phyloP scores from a whole-genome alignment of 2,888 invertebrate genomes.

The Globia sparganii region DNA sequence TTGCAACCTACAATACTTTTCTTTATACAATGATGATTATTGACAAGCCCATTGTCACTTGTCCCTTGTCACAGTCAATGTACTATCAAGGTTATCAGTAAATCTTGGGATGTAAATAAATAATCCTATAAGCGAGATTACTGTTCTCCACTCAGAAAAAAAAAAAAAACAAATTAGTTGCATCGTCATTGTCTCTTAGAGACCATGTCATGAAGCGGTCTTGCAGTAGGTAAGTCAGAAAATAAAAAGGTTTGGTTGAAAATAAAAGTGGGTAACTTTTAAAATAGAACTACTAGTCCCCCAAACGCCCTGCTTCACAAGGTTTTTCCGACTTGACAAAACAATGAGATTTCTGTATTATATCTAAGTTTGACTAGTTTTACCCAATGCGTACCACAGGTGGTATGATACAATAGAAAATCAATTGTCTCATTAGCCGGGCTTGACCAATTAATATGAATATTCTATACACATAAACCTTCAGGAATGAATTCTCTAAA shows the following conservation, averaged over 20 bases:
- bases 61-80: slow-evolving; percentile 39
- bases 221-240: neutral
- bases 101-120: slow-evolving; percentile 51
- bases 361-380: no score
- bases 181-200: neutral
- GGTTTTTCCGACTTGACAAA: neutral
- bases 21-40: slow-evolving; percentile 31
- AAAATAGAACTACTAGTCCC: neutral
- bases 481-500: neutral
- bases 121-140: slow-evolving; percentile 24
- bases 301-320: no score
- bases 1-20: neutral
- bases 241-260: neutral
- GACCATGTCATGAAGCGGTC: neutral
- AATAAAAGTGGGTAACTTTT: neutral
- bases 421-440: no score
- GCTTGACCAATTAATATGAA: no score
- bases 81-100: slow-evolving; percentile 62
- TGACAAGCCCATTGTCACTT: slow-evolving; percentile 4
- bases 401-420: no score
- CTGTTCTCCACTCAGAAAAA: neutral
- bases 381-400: no score
- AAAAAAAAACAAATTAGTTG: slow-evolving; percentile 11
- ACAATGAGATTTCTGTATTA: neutral
- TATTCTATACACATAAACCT: neutral